phyloP scores from a whole-genome alignment of 2,113 vertebrate species.

The Crotophaga sulcirostris region DNA sequence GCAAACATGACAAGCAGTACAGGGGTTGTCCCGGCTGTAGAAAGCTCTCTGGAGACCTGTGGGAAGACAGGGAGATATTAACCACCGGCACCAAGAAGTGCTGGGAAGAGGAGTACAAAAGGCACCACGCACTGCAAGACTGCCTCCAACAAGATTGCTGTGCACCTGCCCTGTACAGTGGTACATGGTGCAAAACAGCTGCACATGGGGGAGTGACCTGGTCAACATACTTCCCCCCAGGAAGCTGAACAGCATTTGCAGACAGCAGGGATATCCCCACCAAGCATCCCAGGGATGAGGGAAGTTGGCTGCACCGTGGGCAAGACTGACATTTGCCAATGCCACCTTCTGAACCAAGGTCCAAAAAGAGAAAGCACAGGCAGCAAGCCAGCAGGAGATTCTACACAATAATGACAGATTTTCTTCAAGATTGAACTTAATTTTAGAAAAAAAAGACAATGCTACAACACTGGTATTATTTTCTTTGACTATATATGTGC shows the following conservation, averaged over 20 bases:
- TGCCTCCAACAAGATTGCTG: rapidly evolving
- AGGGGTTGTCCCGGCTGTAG: background rate
- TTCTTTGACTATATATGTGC: background rate
- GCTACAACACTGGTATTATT: background rate
- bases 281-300: background rate
- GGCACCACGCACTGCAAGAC: too few species aligned
- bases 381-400: background rate
- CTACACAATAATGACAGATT: background rate
- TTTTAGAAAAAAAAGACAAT: background rate
- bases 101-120: background rate
- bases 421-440: background rate
- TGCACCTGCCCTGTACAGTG: background rate
- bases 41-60: background rate
- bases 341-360: background rate
- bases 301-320: background rate
- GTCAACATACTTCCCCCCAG: background rate
- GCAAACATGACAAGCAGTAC: background rate
- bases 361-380: background rate
- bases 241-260: background rate
- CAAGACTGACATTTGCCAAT: background rate
- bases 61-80: background rate
- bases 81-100: background rate
- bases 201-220: background rate
- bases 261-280: background rate
- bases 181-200: background rate